A percentile compares a stretch with the other conserved stretches of the same genome.
phyloP scores from a whole-genome alignment of 1,140 invertebrate species.

The Hermatobates lingyangjiaoensis region DNA sequence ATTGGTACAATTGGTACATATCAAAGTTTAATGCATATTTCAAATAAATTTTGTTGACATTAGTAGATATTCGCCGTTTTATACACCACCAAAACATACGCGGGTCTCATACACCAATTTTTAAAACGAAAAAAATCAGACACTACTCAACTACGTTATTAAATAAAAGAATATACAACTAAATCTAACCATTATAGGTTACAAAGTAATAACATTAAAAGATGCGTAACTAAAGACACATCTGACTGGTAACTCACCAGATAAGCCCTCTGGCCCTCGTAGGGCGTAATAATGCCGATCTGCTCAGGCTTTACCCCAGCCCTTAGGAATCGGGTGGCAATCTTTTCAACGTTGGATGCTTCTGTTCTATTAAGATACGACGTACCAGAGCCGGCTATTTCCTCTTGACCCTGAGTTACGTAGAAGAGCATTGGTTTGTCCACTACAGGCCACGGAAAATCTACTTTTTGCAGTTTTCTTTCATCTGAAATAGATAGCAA shows the following conservation, averaged over 20 bases:
- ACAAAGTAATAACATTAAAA: too few species aligned
- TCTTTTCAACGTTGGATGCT: constrained; percentile 94
- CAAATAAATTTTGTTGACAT: too few species aligned
- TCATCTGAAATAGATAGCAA: constrained; percentile 42
- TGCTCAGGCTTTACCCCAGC: constrained; percentile 93
- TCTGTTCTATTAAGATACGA: constrained; percentile 97
- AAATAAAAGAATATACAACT: too few species aligned
- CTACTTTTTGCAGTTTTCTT: constrained; percentile 68
- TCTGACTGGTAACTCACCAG: constrained; percentile 40
- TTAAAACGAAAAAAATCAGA: too few species aligned
- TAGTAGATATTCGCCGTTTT: too few species aligned
- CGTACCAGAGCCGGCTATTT: constrained; percentile 94
- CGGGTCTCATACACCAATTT: too few species aligned
- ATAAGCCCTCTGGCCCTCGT: constrained; percentile 96
- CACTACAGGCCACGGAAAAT: constrained; percentile 92
- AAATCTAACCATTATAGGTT: too few species aligned
- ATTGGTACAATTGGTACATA: too few species aligned
- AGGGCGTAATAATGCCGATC: constrained; percentile 99
- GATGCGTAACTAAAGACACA: not conserved
- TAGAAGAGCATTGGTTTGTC: constrained; percentile 99
- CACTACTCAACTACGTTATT: too few species aligned
- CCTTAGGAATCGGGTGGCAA: constrained; percentile 81
- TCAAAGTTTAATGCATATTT: too few species aligned
- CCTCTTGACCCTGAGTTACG: constrained; percentile 93
- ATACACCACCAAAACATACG: too few species aligned